Evolutionary conservation across 2,113 vertebrate genomes (phyloP), one percentile per base, ranked within the genome.

Genomic region (Scolopax mira): DNA sequence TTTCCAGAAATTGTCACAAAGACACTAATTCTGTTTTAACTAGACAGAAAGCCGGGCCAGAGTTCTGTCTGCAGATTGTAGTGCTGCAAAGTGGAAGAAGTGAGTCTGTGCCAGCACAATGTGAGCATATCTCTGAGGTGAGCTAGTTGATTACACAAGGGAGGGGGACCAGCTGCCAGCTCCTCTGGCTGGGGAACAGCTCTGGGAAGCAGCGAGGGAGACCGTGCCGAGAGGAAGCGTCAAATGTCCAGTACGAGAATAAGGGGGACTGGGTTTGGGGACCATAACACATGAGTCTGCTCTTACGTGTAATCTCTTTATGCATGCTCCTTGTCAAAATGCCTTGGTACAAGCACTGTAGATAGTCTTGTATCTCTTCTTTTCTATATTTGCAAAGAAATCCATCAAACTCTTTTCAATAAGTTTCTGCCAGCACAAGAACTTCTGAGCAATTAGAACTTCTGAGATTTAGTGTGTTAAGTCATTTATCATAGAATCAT

Each of bases 131-230:
- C 97, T 97, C 95, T 8, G 96, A 97, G 96, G 97, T 96, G 96
- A 98, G 95, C 82, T 95, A 95, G 97, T 94, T 94, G 95, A 86
- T 98, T 97, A 91, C 97, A 97, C 93, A 95, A 92, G 96, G 96
- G 88, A 94, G 8, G 6, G 52, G 57, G 94, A 84, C 46, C 4
- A 39, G 78, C 79, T 96, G 95, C 97, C 90, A 97, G 95, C 82
- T 83, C 44, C 94, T 88, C 85, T 57, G 84, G 85, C 95, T 97
- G 96, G 88, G 95, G 91, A 88, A n/a, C 52, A 88, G 75, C 69
- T 92, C 82, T 96, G 85, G 88, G 85, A 80, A 93, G 94, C 88
- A 94, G 91, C 35, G 31, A 79, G 77, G 71, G 78, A 96, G 93
- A 54, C 23, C 87, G 67, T 74, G 88, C 93, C 0, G 18, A 66